These are phyloP conservation scores for Hydropsyche betteni DNA, from an alignment of 2,888 invertebrate genomes.

Conservation along the genomic window DNA sequence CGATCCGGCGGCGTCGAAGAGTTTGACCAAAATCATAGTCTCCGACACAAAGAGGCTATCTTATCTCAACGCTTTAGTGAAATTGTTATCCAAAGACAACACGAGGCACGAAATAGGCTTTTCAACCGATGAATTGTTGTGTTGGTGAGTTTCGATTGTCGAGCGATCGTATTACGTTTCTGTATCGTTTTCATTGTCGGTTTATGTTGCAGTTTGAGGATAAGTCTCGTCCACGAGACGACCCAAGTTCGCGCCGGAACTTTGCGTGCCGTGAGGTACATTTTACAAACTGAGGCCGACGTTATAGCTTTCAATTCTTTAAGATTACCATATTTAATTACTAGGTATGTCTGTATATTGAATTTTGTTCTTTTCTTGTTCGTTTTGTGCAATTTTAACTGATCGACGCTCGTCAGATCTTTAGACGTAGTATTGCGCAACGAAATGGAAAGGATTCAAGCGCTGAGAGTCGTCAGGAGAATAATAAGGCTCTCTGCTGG, in stretches of 20 bases:
- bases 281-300: conserved; percentile 80
- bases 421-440: conserved; percentile 90
- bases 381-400: conserved; percentile 2
- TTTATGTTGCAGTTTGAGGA: conserved; percentile 75
- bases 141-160: conserved; percentile 69
- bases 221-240: conserved; percentile 85
- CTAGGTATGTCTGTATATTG: conserved; percentile 64
- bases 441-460: conserved; percentile 93
- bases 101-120: conserved; percentile 73
- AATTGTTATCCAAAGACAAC: conserved; percentile 75
- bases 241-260: conserved; percentile 91
- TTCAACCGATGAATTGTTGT: conserved; percentile 81
- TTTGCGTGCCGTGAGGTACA: conserved; percentile 85
- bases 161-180: too few species aligned
- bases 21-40: conserved; percentile 57
- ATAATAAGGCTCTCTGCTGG: conserved; percentile 61
- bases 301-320: conserved; percentile 81
- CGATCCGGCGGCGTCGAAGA: conserved; percentile 69
- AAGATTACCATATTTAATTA: conserved; percentile 85
- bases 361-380: background rate
- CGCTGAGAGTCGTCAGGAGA: conserved; percentile 81
- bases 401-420: conserved; percentile 67
- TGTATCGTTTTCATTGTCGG: conserved; percentile 22
- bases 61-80: conserved; percentile 89
- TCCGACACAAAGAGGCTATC: conserved; percentile 83